Conservation (phyloP, 2,113 vertebrate genomes). For the Phaetusa simplex region DNA sequence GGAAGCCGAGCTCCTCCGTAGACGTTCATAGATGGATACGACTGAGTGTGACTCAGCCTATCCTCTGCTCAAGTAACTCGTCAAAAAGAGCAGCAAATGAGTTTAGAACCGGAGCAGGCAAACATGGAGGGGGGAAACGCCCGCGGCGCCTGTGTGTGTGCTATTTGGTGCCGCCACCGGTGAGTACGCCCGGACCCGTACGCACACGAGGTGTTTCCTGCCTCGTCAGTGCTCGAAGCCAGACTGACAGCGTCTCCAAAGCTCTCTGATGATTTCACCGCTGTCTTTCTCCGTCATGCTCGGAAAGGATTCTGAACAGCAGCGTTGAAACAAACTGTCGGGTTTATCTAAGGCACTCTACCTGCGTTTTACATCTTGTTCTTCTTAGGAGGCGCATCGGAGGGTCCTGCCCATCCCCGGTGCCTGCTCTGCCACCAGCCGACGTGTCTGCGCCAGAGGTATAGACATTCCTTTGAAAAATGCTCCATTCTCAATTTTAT, state of each 20-base stretch:
- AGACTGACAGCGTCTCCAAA: not conserved
- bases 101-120: not conserved
- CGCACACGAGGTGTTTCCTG: not conserved
- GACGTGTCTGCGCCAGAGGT: not conserved
- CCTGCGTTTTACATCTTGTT: not conserved
- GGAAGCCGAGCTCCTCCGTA: not conserved
- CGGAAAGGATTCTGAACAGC: not conserved
- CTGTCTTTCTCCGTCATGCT: not conserved
- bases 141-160: not conserved
- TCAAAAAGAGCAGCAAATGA: not conserved
- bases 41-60: not conserved
- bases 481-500: not conserved
- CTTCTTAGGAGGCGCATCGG: not conserved
- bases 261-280: not conserved
- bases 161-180: not conserved
- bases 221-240: not conserved
- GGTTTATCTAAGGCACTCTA: not conserved
- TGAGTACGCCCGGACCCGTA: not conserved
- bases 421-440: too few species aligned
- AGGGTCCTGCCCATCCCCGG: not conserved
- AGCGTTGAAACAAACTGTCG: not conserved
- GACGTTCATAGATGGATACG: not conserved
- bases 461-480: not conserved
- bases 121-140: not conserved
- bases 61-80: not conserved